Conservation (phyloP, 2,113 vertebrate species). For the Bucco capensis region DNA sequence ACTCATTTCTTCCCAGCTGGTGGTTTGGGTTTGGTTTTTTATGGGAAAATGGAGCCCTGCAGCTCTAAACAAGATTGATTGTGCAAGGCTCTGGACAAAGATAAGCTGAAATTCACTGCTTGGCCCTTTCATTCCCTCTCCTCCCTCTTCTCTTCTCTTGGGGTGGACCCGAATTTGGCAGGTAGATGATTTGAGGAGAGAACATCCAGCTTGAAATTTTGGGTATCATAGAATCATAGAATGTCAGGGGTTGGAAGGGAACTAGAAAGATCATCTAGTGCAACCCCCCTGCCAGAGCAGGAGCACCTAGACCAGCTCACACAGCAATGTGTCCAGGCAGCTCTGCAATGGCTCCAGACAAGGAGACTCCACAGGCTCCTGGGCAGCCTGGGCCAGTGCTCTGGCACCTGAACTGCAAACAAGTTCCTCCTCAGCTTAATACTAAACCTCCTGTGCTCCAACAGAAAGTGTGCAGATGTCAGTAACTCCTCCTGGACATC, state of each 20-base stretch:
- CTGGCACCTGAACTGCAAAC: too few relatives aligned
- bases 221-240: too few relatives aligned
- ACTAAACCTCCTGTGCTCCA: too few relatives aligned
- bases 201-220: neutral
- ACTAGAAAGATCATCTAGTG: too few relatives aligned
- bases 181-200: neutral
- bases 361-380: too few relatives aligned
- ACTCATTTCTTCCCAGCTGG: neutral
- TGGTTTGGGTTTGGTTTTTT: neutral
- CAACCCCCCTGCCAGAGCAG: too few relatives aligned
- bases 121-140: neutral
- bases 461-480: neutral
- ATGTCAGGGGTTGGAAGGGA: too few relatives aligned
- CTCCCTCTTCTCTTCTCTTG: neutral
- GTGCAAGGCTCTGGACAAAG: neutral
- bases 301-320: too few relatives aligned
- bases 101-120: neutral
- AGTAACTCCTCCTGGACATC: neutral
- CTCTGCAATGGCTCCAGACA: too few relatives aligned
- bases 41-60: neutral
- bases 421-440: too few relatives aligned
- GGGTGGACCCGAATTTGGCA: neutral
- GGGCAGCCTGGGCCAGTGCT: too few relatives aligned
- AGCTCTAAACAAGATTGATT: neutral
- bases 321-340: too few relatives aligned